phyloP scores from a whole-genome alignment of 2,888 invertebrate genomes.

The Drosophila subsilvestris region DNA sequence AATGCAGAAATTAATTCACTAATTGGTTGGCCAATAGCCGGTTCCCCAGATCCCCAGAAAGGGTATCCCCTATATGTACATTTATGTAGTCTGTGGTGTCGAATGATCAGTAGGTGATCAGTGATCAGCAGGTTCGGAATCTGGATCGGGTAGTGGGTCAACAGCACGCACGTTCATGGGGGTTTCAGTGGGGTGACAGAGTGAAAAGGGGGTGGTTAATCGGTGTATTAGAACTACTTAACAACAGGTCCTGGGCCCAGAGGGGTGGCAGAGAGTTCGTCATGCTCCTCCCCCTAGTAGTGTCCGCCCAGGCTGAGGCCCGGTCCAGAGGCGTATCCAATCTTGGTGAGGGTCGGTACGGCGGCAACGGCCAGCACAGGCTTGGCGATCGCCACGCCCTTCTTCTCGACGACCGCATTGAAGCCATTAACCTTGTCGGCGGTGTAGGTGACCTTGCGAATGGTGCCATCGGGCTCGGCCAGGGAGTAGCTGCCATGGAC shows the following conservation, averaged over 20 bases:
- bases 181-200: conserved; percentile 11
- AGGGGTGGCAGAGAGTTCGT: conserved; percentile 18
- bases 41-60: conserved; percentile 65
- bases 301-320: conserved; percentile 61
- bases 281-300: conserved; percentile 49
- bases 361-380: conserved; percentile 63
- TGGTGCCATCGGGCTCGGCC: conserved; percentile 83
- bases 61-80: conserved; percentile 45
- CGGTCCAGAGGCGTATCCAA: conserved; percentile 71
- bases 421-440: conserved; percentile 83
- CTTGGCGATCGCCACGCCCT: conserved; percentile 66
- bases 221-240: conserved; percentile 68
- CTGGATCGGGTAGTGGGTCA: conserved; percentile 17
- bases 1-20: conserved; percentile 81
- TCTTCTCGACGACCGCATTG: conserved; percentile 83
- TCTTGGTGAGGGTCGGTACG: conserved; percentile 59
- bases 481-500: conserved; percentile 84
- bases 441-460: conserved; percentile 82
- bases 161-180: conserved; percentile 60
- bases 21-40: conserved; percentile 62
- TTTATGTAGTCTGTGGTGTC: conserved; percentile 26
- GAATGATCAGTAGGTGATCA: conserved; percentile 28
- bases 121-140: conserved; percentile 20
- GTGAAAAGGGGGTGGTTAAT: conserved; percentile 12
- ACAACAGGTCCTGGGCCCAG: conserved; percentile 55